These are phyloP conservation scores for Ptychobarbus kaznakovi DNA, from an alignment of 2,797 vertebrate genomes.

Conservation along the genomic window DNA sequence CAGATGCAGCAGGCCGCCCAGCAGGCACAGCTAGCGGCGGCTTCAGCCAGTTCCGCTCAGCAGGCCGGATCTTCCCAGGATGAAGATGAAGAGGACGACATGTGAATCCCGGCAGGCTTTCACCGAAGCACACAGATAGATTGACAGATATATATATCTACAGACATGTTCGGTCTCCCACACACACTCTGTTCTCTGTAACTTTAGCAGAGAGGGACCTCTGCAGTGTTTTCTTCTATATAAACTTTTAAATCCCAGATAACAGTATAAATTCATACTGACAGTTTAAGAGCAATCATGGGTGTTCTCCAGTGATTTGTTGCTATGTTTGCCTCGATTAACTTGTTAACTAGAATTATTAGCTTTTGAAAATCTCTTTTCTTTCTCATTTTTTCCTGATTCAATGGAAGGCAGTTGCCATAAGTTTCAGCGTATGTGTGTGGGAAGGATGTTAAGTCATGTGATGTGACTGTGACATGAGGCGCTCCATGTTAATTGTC, in stretches of 20 bases:
- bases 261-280: constrained; percentile 44
- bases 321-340: constrained; percentile 21
- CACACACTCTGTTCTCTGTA: constrained; percentile 20
- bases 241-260: constrained; percentile 19
- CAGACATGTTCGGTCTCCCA: constrained; percentile 3
- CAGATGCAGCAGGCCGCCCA: constrained; percentile 99
- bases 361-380: constrained; percentile 14
- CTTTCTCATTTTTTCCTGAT: constrained; percentile 49
- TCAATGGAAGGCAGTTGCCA: constrained; percentile 6
- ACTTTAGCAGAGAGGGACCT: constrained; percentile 73
- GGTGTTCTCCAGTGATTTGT: constrained; percentile 24
- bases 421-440: constrained; percentile 22
- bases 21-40: constrained; percentile 95
- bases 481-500: constrained; percentile 34
- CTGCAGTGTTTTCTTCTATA: constrained; percentile 75
- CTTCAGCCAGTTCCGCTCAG: constrained; percentile 91
- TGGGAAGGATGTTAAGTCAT: constrained; percentile 34
- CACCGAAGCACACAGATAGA: constrained; percentile 21
- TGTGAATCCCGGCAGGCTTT: constrained; percentile 76
- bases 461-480: constrained; percentile 29
- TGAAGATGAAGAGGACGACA: constrained; percentile 97
- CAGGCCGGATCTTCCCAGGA: constrained; percentile 97
- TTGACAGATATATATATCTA: constrained; percentile 5
- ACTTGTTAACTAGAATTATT: constrained; percentile 33
- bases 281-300: constrained; percentile 36